Evolutionary conservation across 37 sponge, comb jelly and placozoan species (phyloP).

Genomic region (Hexactinellida sp.): DNA sequence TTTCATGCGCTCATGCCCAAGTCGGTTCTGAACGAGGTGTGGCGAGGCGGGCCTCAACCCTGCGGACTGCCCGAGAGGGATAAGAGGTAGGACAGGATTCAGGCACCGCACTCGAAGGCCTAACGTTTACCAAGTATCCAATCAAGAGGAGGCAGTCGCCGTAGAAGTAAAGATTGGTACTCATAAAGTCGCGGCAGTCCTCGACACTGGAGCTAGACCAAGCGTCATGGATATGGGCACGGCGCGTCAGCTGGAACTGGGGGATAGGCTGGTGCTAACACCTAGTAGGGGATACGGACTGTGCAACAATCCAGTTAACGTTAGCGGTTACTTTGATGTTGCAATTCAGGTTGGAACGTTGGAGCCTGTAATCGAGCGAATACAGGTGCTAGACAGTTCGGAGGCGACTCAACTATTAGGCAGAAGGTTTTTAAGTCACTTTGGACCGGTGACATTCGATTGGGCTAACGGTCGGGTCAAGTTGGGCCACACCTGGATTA

Average conservation of each 20-base stretch:
- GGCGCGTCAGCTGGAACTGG: background rate
- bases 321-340: background rate
- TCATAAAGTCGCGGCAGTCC: background rate
- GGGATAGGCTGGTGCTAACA: background rate
- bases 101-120: background rate
- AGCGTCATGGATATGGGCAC: background rate
- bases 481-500: slow-evolving; percentile 12
- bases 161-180: background rate
- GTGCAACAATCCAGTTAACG: background rate
- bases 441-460: slow-evolving; percentile 9
- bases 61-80: background rate
- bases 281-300: background rate
- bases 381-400: background rate
- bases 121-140: background rate
- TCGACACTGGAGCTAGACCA: slow-evolving; percentile 5
- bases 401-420: slow-evolving; percentile 5
- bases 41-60: background rate
- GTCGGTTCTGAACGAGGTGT: too few relatives aligned
- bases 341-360: background rate
- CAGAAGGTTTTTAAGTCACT: background rate
- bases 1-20: slow-evolving; percentile 1
- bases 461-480: background rate
- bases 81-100: background rate
- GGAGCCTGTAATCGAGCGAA: background rate
- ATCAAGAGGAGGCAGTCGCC: background rate